Evolutionary conservation across 2,797 vertebrate genomes (phyloP), one percentile per base, ranked within the genome.

Genomic region (Paedocypris micromegethes): DNA sequence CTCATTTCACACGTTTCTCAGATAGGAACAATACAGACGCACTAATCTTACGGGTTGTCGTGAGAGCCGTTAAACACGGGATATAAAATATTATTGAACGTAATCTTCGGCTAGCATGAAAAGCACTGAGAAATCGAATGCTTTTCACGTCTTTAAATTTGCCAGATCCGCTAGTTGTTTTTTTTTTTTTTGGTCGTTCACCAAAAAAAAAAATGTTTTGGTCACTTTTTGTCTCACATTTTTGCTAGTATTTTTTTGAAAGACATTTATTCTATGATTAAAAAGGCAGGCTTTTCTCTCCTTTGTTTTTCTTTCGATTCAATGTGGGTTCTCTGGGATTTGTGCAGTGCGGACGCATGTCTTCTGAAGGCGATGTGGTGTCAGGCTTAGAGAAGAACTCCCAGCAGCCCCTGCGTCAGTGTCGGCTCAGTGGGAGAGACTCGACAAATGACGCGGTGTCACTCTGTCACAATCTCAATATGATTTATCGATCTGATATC

Each of bases 381-480:
- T 64, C 71, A 71, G 64, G 51, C 44, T 72, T 85, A 85, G 86
- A 83, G 74, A 83, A 86, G 83, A 82, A 77, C 78, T 82, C 82
- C 82, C 84, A 79, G 81, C 78, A 85, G 79, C 79, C 66, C 70
- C 63, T 79, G 80, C 72, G 75, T 70, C 68, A 70, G 46, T 86
- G 84, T 82, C 84, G 83, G 76, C 79, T 81, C 81, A 72, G 79
- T 64, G 79, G 69, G 77, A 86, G 85, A 83, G 57, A 64, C 64
- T 60, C 64, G 83, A 87, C 83, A 84, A 86, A 85, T 79, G 79
- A 78, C 74, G 74, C 72, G 59, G 62, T 84, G 86, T 87, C 84
- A 82, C 78, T 77, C 73, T 72, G 73, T 73, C 75, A 73, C 73
- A 64, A 64, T 75, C 70, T 72, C 68, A 68, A 64, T 74, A 66